Base-by-base conservation (phyloP, 2,113 vertebrate genomes). In the Oreochromis aureus region DNA sequence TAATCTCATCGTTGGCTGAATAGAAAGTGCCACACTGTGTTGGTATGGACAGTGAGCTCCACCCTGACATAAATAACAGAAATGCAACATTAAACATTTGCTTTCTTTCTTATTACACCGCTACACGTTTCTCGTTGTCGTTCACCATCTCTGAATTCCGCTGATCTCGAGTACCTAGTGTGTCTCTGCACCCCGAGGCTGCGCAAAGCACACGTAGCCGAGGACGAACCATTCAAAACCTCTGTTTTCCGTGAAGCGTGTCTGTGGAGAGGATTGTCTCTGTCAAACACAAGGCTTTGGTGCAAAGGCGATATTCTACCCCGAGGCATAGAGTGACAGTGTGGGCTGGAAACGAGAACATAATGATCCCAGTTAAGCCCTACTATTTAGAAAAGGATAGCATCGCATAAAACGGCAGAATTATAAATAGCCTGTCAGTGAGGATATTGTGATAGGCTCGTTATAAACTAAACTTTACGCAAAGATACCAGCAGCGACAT, bases 211-310 rank as follows among this genome's bases (percentile, higher is more conserved):
- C 66, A 83, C 30, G 34, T 79, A 54, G 54, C 81, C 66, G 59
- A 48, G 80, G 46, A 89, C 12, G 79, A 86, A 39, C 82, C 73
- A 80, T 87, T 87, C 22, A 81, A 76, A 89, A 80, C 80, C 85
- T 85, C 73, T 51, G 41, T 80, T 91, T 84, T 80, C 69, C 24
- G 51, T 53, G 34, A 66, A 90, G 81, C 84, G 61, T 91, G 83
- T 90, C 83, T 80, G 48, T 55, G 54, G 51, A 87, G 86, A 86
- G 39, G 61, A 71, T 88, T 87, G 87, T 86, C 87, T 86, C 80
- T 92, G 84, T 90, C 86, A 90, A 85, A 91, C 86, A 88, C 56
- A 79, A 85, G 83, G 78, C 78, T 92, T 81, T 90, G 79, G 69
- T 83, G 85, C 83, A 91, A 92, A 93, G 88, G 82, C 59, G 54